Evolutionary conservation across 2,888 invertebrate species (phyloP), one percentile per base, ranked within the genome.

Genomic region (Tetragonisca angustula): DNA sequence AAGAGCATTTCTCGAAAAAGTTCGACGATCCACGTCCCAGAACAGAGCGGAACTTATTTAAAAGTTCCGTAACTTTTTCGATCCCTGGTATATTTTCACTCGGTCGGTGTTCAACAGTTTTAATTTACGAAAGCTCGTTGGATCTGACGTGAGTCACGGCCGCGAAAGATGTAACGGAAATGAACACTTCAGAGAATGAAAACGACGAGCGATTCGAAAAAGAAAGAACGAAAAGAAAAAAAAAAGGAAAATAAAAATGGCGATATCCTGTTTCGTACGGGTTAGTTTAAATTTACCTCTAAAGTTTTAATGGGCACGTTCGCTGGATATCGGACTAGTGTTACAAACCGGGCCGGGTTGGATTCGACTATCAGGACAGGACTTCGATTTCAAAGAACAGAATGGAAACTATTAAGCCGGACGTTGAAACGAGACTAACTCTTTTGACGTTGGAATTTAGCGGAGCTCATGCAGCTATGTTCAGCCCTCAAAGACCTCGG

Each of bases 311-410:
- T 32, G 32, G 54, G 15, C 17, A n/a, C 11, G 15, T 32, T 36
- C 17, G 17, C 21, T 54, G 9, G 70, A 70, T 54, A 32, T 70
- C n/a, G 32, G 54, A 24, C n/a, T 70, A 21, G 32, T n/a, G 32
- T 54, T 54, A n/a, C 52, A 36, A 11, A 36, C 27, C 4, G 19
- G 19, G 11, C 11, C 17, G 27, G 11, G 50, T 15, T 21, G 27
- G 15, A 15, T 43, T 32, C 54, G 17, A 70, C 54, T 15, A 32
- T 27, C 32, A 36, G 54, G 5, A 3, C 21, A 32, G 27, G 32
- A 54, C 32, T 54, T n/a, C 21, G 70, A 70, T 54, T 70, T 70
- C 36, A 54, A 54, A 70, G n/a, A 70, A 32, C 27, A 32, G 21
- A 36, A 70, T 54, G n/a, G 43, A 32, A 13, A 9, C 54, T 32